These are phyloP conservation scores for Cherax quadricarinatus DNA, from an alignment of 1,140 invertebrate genomes.

Conservation along the genomic window DNA sequence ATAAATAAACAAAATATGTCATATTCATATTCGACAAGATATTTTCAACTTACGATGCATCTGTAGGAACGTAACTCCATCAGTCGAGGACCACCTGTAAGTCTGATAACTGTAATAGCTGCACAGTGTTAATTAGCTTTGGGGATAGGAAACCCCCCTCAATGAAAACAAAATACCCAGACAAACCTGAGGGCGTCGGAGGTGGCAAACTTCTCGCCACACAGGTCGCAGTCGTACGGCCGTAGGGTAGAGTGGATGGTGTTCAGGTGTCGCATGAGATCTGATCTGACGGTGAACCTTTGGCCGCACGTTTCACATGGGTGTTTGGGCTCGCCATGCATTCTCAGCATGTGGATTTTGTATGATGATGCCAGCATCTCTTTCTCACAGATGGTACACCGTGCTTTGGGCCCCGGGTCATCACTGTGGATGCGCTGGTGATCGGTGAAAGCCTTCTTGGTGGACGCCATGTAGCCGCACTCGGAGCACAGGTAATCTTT, in stretches of 20 bases:
- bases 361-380: constrained; percentile 46
- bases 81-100: no score
- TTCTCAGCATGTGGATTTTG: constrained; percentile 50
- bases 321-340: constrained; percentile 59
- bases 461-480: constrained; percentile 53
- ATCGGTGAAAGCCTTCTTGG: constrained; percentile 56
- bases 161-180: no score
- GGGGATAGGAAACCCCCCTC: no score
- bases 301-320: constrained; percentile 45
- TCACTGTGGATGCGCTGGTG: constrained; percentile 46
- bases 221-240: constrained; percentile 49
- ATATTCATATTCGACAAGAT: no score
- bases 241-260: constrained; percentile 40
- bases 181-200: constrained; percentile 47
- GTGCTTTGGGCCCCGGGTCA: constrained; percentile 23
- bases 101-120: no score
- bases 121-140: no score
- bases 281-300: constrained; percentile 45
- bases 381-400: constrained; percentile 32
- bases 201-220: constrained; percentile 51
- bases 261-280: constrained; percentile 52
- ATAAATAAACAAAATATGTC: no score
- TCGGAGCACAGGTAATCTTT: constrained; percentile 44
- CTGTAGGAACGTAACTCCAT: no score
- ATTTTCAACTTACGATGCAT: no score